Evolutionary conservation across 2,797 vertebrate species (phyloP).

Genomic region (Gymnothorax reevesii): DNA sequence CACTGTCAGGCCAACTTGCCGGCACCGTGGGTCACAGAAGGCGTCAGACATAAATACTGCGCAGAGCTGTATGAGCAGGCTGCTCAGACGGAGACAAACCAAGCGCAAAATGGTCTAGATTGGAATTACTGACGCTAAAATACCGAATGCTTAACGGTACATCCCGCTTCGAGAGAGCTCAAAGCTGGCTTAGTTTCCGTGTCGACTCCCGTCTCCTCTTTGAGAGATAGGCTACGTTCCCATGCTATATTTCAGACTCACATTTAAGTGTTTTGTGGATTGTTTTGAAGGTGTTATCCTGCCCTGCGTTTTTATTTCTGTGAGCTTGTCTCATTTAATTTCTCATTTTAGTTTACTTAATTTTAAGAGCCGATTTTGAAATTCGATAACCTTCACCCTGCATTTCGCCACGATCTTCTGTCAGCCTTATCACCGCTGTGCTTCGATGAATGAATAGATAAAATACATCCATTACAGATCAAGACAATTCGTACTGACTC

Average conservation of each 20-base stretch:
- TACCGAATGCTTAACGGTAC: slow-evolving; percentile 46
- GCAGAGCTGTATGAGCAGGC: slow-evolving; percentile 21
- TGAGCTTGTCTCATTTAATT: slow-evolving; percentile 44
- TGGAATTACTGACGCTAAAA: slow-evolving; percentile 14
- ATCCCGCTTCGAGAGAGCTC: slow-evolving; percentile 43
- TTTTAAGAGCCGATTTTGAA: slow-evolving; percentile 24
- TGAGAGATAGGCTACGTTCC: slow-evolving; percentile 66
- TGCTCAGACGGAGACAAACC: slow-evolving; percentile 25
- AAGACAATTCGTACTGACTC: slow-evolving; percentile 21
- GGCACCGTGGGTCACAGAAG: slow-evolving; percentile 12
- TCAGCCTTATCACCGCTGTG: slow-evolving; percentile 36
- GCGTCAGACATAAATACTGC: not conserved
- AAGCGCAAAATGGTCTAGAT: slow-evolving; percentile 47
- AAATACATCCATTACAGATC: slow-evolving; percentile 24
- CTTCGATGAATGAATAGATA: slow-evolving; percentile 23
- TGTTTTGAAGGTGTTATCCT: slow-evolving; percentile 84
- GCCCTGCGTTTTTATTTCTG: slow-evolving; percentile 53
- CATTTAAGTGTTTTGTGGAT: slow-evolving; percentile 98
- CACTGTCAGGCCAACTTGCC: slow-evolving; percentile 31
- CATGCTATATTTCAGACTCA: slow-evolving; percentile 98
- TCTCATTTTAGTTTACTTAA: slow-evolving; percentile 33
- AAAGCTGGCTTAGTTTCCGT: slow-evolving; percentile 46
- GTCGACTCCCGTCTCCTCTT: slow-evolving; percentile 56
- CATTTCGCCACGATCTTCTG: slow-evolving; percentile 34
- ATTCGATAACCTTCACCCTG: slow-evolving; percentile 25